Conservation (phyloP, 2,113 vertebrate genomes). For the Neogobius melanostomus region DNA sequence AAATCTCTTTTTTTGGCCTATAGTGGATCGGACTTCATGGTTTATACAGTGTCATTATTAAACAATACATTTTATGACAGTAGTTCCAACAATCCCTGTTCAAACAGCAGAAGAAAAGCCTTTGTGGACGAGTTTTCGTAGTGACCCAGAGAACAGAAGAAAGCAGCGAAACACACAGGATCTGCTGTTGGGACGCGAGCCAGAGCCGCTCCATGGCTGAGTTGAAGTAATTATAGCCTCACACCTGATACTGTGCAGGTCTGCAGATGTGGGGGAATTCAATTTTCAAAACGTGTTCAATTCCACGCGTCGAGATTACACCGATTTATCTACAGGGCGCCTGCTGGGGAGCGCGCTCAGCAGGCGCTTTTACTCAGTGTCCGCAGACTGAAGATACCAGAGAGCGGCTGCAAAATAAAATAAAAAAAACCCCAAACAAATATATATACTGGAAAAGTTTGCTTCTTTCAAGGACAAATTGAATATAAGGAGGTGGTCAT, state of each 20-base stretch:
- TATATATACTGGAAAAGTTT: too few species aligned
- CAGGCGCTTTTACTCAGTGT: constrained; percentile 27
- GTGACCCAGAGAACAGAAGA: neutral
- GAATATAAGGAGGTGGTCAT: too few species aligned
- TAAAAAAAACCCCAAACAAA: too few species aligned
- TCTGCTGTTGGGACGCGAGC: constrained; percentile 20
- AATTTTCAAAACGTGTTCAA: constrained; percentile 29
- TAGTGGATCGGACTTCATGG: too few species aligned
- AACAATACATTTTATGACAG: constrained; percentile 31
- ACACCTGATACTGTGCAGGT: constrained; percentile 18
- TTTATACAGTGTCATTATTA: too few species aligned
- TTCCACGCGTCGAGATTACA: constrained; percentile 26
- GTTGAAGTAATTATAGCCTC: constrained; percentile 46
- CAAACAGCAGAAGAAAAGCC: constrained; percentile 32
- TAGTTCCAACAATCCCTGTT: constrained; percentile 46
- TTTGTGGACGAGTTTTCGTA: constrained; percentile 25
- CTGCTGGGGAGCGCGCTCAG: constrained; percentile 19
- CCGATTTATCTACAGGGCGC: constrained; percentile 56
- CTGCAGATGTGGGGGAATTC: constrained; percentile 22
- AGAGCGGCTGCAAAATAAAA: neutral
- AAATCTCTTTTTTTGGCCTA: too few species aligned
- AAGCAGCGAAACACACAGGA: constrained; percentile 10
- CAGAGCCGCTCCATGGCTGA: constrained; percentile 19
- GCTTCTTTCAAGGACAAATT: too few species aligned
- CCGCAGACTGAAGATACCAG: constrained; percentile 34